Percentiles rank a stretch among this genome's conserved stretches.
Conservation (phyloP, 2,888 invertebrate genomes). For the Globia sparganii region DNA sequence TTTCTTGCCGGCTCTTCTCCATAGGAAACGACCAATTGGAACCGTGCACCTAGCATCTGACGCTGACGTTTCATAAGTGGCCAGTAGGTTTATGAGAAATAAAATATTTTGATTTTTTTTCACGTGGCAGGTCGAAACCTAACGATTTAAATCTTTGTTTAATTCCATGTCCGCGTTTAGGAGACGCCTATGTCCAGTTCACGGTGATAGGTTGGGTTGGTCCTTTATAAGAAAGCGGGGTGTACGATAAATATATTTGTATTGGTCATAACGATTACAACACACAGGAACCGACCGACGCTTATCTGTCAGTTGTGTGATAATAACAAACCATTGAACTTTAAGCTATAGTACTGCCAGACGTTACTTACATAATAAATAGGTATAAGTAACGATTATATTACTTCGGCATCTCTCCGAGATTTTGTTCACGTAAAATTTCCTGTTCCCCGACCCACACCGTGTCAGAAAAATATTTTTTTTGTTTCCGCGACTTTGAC, state of each 20-base stretch:
- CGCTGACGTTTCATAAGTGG: too few relatives aligned
- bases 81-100: too few relatives aligned
- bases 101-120: neutral
- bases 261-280: slow-evolving; percentile 46
- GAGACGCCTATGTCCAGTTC: neutral
- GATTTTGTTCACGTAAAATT: too few relatives aligned
- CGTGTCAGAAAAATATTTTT: too few relatives aligned
- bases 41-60: too few relatives aligned
- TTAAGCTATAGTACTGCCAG: slow-evolving; percentile 5
- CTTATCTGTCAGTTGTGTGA: slow-evolving; percentile 51
- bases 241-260: slow-evolving; percentile 21
- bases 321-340: slow-evolving; percentile 63
- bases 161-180: neutral
- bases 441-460: too few relatives aligned
- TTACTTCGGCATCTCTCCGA: too few relatives aligned
- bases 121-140: neutral
- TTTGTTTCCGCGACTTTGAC: too few relatives aligned
- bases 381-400: too few relatives aligned
- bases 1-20: too few relatives aligned
- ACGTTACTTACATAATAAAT: neutral
- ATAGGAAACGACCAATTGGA: too few relatives aligned
- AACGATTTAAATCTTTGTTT: neutral
- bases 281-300: slow-evolving; percentile 52
- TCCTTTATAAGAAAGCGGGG: neutral
- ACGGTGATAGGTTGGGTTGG: neutral